Evolutionary conservation across 2,113 vertebrate species (phyloP).

Genomic region (Microtus pennsylvanicus): DNA sequence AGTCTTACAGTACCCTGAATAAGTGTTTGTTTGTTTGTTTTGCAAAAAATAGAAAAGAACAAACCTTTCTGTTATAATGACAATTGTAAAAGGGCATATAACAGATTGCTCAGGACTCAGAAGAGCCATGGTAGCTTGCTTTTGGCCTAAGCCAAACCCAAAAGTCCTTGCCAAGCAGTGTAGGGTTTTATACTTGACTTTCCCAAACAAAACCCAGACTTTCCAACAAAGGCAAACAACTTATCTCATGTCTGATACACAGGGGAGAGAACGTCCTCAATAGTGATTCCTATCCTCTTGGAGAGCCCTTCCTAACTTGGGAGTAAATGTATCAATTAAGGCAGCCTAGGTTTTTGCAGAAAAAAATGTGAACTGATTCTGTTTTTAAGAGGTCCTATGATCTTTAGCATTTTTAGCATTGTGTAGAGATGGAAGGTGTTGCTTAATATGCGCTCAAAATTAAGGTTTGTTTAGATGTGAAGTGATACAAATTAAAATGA

Average conservation of each 20-base stretch:
- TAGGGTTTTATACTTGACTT: not conserved
- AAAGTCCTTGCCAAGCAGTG: not conserved
- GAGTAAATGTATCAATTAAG: not conserved
- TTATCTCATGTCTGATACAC: rapidly evolving
- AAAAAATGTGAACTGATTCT: conserved; percentile 29
- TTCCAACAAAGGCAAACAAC: not conserved
- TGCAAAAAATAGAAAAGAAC: not conserved
- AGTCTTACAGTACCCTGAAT: not conserved
- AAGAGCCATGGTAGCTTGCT: not conserved
- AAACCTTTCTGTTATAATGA: not conserved
- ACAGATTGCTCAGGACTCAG: not conserved
- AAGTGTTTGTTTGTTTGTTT: not conserved
- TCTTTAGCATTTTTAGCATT: conserved; percentile 37
- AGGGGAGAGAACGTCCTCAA: not conserved
- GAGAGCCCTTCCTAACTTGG: not conserved
- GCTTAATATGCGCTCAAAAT: conserved; percentile 24
- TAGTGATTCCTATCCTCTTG: not conserved
- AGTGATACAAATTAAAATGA: conserved; percentile 30
- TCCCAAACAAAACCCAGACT: conserved; percentile 6
- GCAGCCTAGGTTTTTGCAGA: not conserved
- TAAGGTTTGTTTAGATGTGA: conserved; percentile 33
- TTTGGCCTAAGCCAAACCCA: not conserved
- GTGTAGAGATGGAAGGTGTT: conserved; percentile 22
- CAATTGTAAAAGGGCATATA: not conserved
- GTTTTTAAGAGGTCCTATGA: not conserved